These are phyloP conservation scores for Eremophila alpestris DNA, from an alignment of 2,797 vertebrate genomes.

Conservation along the genomic window DNA sequence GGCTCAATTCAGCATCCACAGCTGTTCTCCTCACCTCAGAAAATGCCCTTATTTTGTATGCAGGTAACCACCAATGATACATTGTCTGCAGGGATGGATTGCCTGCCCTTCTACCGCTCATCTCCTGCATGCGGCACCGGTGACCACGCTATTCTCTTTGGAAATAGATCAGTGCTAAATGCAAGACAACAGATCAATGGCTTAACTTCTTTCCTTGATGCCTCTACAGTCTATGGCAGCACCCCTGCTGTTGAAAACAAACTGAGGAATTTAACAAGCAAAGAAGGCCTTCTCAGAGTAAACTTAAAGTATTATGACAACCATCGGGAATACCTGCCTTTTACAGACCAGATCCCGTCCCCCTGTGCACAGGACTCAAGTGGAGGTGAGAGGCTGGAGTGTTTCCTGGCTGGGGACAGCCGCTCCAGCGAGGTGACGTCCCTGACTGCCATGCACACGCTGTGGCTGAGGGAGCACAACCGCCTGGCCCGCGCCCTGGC, in stretches of 20 bases:
- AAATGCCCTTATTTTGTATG: background rate
- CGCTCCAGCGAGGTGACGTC: conserved; percentile 87
- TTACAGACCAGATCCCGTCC: conserved; percentile 67
- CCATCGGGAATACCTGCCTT: conserved; percentile 83
- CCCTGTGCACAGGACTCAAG: conserved; percentile 77
- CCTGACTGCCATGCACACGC: conserved; percentile 83
- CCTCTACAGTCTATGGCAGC: conserved; percentile 89
- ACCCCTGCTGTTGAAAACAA: conserved; percentile 65
- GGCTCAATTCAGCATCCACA: background rate
- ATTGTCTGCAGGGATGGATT: conserved; percentile 49
- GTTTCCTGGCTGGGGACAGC: conserved; percentile 89
- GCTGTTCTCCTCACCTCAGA: background rate
- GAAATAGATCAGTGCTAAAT: conserved; percentile 54
- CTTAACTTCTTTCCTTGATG: conserved; percentile 91
- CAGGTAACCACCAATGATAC: conserved; percentile 77
- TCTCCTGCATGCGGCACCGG: conserved; percentile 77
- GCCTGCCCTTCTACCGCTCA: conserved; percentile 90
- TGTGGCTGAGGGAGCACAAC: conserved; percentile 95
- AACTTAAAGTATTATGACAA: conserved; percentile 78
- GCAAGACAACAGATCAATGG: conserved; percentile 89
- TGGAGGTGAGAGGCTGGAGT: conserved; percentile 78
- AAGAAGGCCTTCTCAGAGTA: conserved; percentile 82
- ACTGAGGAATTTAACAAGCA: conserved; percentile 82
- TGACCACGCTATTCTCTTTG: background rate
- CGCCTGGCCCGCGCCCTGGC: conserved; percentile 82